phyloP scores from a whole-genome alignment of 2,113 vertebrate species.

The Charina bottae region DNA sequence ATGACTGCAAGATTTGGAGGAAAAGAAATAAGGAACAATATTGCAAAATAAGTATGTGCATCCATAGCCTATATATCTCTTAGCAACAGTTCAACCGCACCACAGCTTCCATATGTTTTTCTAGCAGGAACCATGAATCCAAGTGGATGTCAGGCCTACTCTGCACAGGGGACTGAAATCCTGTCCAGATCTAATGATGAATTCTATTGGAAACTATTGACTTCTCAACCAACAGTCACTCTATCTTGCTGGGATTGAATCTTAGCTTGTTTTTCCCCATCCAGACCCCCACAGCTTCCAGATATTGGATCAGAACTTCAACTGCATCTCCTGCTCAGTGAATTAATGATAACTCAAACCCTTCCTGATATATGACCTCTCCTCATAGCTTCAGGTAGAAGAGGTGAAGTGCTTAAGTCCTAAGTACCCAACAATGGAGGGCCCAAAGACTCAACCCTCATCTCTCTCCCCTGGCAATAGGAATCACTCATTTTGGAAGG shows the following conservation, averaged over 20 bases:
- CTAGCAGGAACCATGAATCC: not conserved
- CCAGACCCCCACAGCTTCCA: not conserved
- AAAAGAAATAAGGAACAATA: not conserved
- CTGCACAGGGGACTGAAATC: not conserved
- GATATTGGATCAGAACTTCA: not conserved
- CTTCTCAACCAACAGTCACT: not conserved
- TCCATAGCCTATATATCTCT: not conserved
- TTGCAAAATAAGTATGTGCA: not conserved
- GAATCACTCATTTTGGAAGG: not conserved
- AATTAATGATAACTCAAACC: not conserved
- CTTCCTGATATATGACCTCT: not conserved
- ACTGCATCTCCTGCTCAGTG: not conserved
- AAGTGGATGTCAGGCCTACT: not conserved
- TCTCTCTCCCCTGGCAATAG: not conserved
- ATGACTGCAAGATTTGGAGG: not conserved
- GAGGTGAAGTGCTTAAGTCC: not conserved
- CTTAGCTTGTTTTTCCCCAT: not conserved
- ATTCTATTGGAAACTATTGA: not conserved
- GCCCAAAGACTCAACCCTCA: not conserved
- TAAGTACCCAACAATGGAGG: not conserved
- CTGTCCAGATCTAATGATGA: not conserved
- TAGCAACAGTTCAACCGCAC: not conserved
- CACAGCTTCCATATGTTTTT: not conserved
- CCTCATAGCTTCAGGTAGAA: not conserved
- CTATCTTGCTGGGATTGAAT: not conserved